phyloP scores from a whole-genome alignment of 2,113 vertebrate genomes.

The Urocitellus parryii region DNA sequence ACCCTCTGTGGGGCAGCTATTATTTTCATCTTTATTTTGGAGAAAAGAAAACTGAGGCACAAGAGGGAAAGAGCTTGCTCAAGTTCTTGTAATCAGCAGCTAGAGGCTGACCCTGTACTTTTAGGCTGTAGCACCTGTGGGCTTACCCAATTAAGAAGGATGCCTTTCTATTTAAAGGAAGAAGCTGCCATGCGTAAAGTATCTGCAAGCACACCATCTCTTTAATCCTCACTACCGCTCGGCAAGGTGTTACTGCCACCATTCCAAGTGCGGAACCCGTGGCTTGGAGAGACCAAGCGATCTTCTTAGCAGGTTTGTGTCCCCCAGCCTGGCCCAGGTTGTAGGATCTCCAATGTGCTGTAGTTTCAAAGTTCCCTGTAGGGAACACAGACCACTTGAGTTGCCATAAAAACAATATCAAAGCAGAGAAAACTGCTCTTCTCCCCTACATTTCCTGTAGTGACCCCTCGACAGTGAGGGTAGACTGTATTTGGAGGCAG shows the following conservation, averaged over 20 bases:
- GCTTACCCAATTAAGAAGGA: neutral
- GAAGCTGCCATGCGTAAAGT: neutral
- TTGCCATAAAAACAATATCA: neutral
- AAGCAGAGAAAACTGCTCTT: neutral
- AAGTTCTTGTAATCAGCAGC: neutral
- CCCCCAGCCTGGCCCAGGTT: neutral
- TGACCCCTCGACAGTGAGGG: neutral
- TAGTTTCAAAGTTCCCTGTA: neutral
- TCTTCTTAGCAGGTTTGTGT: neutral
- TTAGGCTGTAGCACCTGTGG: neutral
- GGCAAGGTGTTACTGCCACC: neutral
- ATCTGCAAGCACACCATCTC: accelerated
- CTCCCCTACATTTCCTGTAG: neutral
- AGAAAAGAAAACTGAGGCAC: neutral
- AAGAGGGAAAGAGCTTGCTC: neutral
- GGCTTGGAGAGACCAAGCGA: neutral
- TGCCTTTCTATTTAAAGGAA: neutral
- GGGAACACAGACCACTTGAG: neutral
- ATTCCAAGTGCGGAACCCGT: neutral
- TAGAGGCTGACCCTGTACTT: neutral
- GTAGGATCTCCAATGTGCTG: neutral
- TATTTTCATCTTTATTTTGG: neutral
- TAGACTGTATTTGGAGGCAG: neutral
- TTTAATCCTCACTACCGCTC: neutral
- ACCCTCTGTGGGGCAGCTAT: neutral